Conservation (phyloP, 2,888 invertebrate species). For the Calameuta idolon region DNA sequence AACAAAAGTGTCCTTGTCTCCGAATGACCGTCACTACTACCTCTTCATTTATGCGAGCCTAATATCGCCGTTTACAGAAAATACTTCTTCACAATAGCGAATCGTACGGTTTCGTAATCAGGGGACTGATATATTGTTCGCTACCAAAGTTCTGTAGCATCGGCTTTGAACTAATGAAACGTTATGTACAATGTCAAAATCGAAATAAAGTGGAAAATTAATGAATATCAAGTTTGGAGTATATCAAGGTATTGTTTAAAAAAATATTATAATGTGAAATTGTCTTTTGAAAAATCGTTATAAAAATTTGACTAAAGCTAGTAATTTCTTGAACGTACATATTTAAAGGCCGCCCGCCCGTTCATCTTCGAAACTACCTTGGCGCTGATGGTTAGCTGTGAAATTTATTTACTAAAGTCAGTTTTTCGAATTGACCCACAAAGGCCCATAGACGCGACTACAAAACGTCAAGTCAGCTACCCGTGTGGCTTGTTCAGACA, state of each 20-base stretch:
- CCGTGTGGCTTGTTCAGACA: background rate
- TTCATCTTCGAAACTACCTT: background rate
- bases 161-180: background rate
- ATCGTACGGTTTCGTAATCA: background rate
- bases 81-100: conserved; percentile 32
- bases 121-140: background rate
- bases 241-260: background rate
- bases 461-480: background rate
- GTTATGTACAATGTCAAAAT: background rate
- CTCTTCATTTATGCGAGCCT: conserved; percentile 31
- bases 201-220: background rate
- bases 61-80: conserved; percentile 37
- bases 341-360: background rate
- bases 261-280: background rate
- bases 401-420: conserved; percentile 17
- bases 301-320: background rate
- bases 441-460: background rate
- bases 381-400: conserved; percentile 22
- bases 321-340: background rate
- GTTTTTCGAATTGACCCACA: conserved; percentile 18
- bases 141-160: background rate
- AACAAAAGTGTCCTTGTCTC: background rate
- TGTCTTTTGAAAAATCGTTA: background rate
- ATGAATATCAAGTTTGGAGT: background rate
- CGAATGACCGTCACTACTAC: conserved; percentile 24